Evolutionary conservation across 2,888 invertebrate species (phyloP), one percentile per base, ranked within the genome.

Genomic region (Cosmia pyralina): DNA sequence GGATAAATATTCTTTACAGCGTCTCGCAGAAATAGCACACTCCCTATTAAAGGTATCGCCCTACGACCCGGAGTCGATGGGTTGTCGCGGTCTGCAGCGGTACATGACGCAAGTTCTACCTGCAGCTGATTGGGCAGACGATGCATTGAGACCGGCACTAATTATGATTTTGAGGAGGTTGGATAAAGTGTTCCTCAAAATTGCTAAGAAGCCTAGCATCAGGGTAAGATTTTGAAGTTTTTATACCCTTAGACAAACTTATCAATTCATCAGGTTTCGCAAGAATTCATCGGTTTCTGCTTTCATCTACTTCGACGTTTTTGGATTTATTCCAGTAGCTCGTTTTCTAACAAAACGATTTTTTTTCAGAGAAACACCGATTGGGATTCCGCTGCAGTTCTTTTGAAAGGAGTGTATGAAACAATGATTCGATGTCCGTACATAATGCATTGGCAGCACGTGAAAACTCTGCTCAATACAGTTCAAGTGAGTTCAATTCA

Each of bases 41-140:
- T 99, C 99, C 15, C 96, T 99, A 22, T 96, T 99, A 28, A 99
- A 99, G 96, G 98, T 99, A 34, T 99, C 99, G 0, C 99, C 99
- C 0, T 99, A 99, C 93, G 99, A 99, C 95, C 98, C 99, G 0
- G 98, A 98, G 85, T 99, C 99, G 0, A 99, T 99, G 99, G 98
- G 98, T 0, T 99, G 99, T 88, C 97, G 98, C 50, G 99, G 99
- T 0, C 95, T 99, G 0, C 98, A 99, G 89, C 97, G 98, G 82
- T 99, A 99, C 89, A 99, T 98, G 98, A 98, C 98, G 75, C 98
- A 98, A 85, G 98, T 99, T 69, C 95, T 99, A 69, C 99, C 99
- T 0, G 98, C 98, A 0, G 99, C 99, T 0, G 99, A 99, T 90
- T 99, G 99, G 99, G 98, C 98, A 0, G 98, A 98, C 88, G 99